phyloP scores from a whole-genome alignment of 1,140 invertebrate genomes.

The Philopotamus ludificatus region DNA sequence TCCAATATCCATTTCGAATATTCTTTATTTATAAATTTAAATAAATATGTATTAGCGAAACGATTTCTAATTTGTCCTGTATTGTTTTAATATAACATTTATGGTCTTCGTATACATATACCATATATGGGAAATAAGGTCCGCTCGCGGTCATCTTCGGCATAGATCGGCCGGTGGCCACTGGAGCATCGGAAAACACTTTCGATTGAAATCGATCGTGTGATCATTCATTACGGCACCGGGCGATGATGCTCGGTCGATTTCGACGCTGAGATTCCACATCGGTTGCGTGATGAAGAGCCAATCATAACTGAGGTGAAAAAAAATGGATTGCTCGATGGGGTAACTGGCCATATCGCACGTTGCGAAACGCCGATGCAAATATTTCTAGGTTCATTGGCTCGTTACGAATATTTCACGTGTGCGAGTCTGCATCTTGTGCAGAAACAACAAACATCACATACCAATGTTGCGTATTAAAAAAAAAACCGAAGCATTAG shows the following conservation, averaged over 20 bases:
- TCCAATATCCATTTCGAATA: too few species aligned
- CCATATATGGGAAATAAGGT: not conserved
- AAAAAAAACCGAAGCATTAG: not conserved
- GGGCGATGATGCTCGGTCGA: not conserved
- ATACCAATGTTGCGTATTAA: not conserved
- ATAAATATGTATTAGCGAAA: too few species aligned
- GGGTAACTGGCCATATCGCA: not conserved
- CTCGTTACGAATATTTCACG: not conserved
- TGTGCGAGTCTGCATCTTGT: not conserved
- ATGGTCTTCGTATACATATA: too few species aligned
- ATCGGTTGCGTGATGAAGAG: slow-evolving; percentile 6
- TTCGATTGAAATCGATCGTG: slow-evolving; percentile 15
- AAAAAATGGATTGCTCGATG: not conserved
- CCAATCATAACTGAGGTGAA: not conserved
- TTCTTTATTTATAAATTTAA: too few species aligned
- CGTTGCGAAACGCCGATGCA: not conserved
- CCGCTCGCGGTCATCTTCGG: not conserved
- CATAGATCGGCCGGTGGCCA: not conserved
- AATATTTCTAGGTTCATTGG: not conserved
- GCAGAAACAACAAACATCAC: not conserved
- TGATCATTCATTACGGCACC: slow-evolving; percentile 3
- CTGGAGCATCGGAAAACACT: slow-evolving; percentile 15
- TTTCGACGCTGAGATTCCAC: slow-evolving; percentile 15
- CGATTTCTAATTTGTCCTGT: too few species aligned
- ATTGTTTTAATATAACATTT: too few species aligned